These are phyloP conservation scores for Syngnathus acus DNA, from an alignment of 2,797 vertebrate genomes.

Conservation along the genomic window DNA sequence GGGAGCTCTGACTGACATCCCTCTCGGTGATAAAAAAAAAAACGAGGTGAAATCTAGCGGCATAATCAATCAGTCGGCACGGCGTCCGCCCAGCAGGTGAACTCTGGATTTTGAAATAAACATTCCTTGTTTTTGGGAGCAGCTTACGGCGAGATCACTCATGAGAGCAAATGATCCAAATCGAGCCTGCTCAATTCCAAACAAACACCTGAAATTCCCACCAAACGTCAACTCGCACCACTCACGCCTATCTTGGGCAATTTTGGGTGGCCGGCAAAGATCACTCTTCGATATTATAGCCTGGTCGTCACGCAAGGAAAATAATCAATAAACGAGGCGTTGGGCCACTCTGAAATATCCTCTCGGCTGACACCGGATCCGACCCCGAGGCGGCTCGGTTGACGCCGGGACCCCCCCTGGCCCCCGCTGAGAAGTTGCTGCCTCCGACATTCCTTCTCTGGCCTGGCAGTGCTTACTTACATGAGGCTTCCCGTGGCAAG, in stretches of 20 bases:
- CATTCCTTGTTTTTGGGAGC: not conserved
- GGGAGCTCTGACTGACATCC: not conserved
- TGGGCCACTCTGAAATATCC: conserved; percentile 7
- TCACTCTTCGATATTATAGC: conserved; percentile 18
- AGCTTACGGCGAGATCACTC: not conserved
- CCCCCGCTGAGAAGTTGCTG: conserved; percentile 43
- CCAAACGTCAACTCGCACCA: not conserved
- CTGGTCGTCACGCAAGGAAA: conserved; percentile 37
- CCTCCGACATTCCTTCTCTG: conserved; percentile 51
- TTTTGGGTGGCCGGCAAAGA: conserved; percentile 9
- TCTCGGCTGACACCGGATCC: conserved; percentile 49
- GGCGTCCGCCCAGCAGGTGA: not conserved
- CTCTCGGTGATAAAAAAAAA: not conserved
- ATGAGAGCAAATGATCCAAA: not conserved
- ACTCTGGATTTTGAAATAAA: not conserved
- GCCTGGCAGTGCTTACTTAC: conserved; percentile 15
- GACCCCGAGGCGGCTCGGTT: conserved; percentile 28
- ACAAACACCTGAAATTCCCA: not conserved
- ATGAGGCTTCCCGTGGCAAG: conserved; percentile 1
- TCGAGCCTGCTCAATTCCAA: not conserved
- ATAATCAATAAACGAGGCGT: conserved; percentile 20
- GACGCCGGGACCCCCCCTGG: not conserved
- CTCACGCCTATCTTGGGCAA: not conserved
- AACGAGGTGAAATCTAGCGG: no score
- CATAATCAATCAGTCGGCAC: not conserved